Percentiles rank a stretch among this genome's conserved stretches.
Evolutionary conservation across 1,140 invertebrate genomes (phyloP).

Genomic region (Globodera rostochiensis): DNA sequence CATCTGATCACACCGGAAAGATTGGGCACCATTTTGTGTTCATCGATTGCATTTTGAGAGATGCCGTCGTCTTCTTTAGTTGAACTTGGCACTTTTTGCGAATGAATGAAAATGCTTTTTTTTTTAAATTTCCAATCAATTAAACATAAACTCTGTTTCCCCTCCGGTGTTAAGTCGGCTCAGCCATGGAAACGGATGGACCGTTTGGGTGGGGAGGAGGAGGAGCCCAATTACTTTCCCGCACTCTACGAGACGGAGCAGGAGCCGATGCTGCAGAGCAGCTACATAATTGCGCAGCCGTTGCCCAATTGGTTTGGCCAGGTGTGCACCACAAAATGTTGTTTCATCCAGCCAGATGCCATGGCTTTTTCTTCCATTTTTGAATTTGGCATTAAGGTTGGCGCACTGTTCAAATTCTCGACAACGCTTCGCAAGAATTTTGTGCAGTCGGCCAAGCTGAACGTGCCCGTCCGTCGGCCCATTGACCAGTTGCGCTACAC

Average conservation of each 20-base stretch:
- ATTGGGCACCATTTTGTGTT: too few relatives aligned
- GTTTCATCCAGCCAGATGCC: too few relatives aligned
- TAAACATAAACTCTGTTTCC: too few relatives aligned
- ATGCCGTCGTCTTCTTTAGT: too few relatives aligned
- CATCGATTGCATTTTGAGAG: too few relatives aligned
- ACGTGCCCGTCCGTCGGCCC: slow-evolving; percentile 47
- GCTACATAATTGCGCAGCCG: slow-evolving; percentile 40
- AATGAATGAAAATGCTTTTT: too few relatives aligned
- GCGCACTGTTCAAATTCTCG: slow-evolving; percentile 44
- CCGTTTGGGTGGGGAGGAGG: not conserved
- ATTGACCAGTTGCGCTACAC: slow-evolving; percentile 17
- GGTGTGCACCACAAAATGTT: slow-evolving; percentile 1
- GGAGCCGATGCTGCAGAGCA: slow-evolving; percentile 39
- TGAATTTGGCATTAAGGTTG: slow-evolving; percentile 10
- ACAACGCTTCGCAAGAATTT: slow-evolving; percentile 36
- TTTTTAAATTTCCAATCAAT: too few relatives aligned
- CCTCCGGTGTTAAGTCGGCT: not conserved
- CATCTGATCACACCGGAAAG: too few relatives aligned
- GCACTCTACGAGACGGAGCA: slow-evolving; percentile 45
- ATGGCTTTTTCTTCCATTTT: not conserved
- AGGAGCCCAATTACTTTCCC: slow-evolving; percentile 43
- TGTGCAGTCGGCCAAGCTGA: slow-evolving; percentile 44
- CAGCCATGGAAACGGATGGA: not conserved
- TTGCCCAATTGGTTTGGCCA: slow-evolving; percentile 44
- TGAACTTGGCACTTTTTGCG: too few relatives aligned